These are phyloP conservation scores for Crambe crambe DNA, from an alignment of 37 sponge, comb jelly and placozoan genomes.

Conservation along the genomic window DNA sequence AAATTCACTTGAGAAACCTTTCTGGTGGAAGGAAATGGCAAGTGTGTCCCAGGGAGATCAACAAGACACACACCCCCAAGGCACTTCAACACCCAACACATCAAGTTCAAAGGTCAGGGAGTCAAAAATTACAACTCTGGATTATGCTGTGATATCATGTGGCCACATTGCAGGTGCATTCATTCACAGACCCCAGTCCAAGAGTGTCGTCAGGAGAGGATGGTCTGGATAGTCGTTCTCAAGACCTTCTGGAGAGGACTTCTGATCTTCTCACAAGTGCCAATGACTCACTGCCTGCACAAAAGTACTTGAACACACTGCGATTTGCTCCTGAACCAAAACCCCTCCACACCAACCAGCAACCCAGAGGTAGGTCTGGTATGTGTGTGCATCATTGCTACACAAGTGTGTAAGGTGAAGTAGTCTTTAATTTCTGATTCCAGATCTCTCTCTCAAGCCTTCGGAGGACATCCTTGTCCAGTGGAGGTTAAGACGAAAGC, in stretches of 20 bases:
- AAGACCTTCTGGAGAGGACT: constrained; percentile 3
- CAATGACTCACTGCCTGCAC: not conserved
- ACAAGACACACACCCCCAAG: not conserved
- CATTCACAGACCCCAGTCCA: constrained; percentile 12
- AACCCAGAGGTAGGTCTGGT: no score
- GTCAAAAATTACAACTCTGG: not conserved
- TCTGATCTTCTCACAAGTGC: not conserved
- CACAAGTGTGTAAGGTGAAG: no score
- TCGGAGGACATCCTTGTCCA: constrained; percentile 66
- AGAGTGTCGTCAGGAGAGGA: not conserved
- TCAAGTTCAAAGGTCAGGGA: not conserved
- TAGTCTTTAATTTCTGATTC: no score
- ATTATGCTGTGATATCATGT: no score
- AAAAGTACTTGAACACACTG: constrained; percentile 16
- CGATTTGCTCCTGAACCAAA: not conserved
- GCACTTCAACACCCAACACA: not conserved
- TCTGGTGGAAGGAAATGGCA: constrained; percentile 25
- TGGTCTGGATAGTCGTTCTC: not conserved
- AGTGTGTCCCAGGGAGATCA: not conserved
- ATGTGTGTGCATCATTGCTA: no score
- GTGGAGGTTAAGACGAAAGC: constrained; percentile 62
- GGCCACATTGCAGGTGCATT: not conserved
- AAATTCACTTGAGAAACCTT: not conserved
- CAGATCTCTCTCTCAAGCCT: no score
- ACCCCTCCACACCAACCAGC: no score